A percentile compares a stretch with the other conserved stretches of the same genome.
Evolutionary conservation across 2,888 invertebrate species (phyloP).

Genomic region (Tanytarsus gracilentus): DNA sequence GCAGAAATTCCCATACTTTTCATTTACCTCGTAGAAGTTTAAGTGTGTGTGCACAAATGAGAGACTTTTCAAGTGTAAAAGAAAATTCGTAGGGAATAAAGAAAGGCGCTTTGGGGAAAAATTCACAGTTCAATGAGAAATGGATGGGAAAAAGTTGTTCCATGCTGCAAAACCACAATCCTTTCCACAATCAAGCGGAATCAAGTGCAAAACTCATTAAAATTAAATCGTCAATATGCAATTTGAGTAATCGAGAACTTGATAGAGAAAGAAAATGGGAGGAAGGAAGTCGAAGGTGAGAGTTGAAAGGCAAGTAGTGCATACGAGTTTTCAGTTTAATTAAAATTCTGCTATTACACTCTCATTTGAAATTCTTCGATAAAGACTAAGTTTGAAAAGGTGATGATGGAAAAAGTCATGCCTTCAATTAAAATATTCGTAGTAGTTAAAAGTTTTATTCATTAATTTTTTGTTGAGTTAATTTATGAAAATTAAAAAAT

Average conservation of each 20-base stretch:
- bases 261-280: neutral
- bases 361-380: neutral
- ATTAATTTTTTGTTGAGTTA: no score
- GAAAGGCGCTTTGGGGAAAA: neutral
- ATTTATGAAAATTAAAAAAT: no score
- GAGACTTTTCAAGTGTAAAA: neutral
- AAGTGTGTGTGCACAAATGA: neutral
- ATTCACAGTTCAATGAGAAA: no score
- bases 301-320: neutral
- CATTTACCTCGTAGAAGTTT: neutral
- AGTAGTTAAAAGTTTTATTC: no score
- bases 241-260: neutral
- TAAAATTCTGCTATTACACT: neutral
- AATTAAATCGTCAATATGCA: conserved; percentile 24
- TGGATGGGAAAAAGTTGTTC: neutral
- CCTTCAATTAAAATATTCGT: no score
- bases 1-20: conserved; percentile 1
- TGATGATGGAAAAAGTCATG: neutral
- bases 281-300: neutral
- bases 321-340: neutral
- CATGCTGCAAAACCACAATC: neutral
- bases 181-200: conserved; percentile 3
- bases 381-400: neutral
- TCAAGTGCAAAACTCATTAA: conserved; percentile 22
- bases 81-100: neutral